Percentiles rank a stretch among this genome's conserved stretches.
These are phyloP conservation scores for Drosophila lacertosa DNA, from an alignment of 1,140 invertebrate species.

Conservation along the genomic window DNA sequence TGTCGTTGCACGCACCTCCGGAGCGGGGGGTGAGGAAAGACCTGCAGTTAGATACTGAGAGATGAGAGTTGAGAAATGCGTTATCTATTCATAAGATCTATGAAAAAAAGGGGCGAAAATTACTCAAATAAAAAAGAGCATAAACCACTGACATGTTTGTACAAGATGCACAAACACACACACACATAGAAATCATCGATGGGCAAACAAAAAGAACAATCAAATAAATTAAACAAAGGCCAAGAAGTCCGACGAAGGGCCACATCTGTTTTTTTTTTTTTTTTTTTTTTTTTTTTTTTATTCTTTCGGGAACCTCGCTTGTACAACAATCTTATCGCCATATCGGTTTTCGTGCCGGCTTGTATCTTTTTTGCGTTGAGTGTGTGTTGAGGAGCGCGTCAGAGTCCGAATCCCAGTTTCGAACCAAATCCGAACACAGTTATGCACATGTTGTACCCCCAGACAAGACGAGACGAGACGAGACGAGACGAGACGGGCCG, in stretches of 20 bases:
- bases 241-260: constrained; percentile 51
- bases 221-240: constrained; percentile 80
- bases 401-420: constrained; percentile 44
- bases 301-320: constrained; percentile 31
- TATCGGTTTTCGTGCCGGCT: constrained; percentile 60
- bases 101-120: constrained; percentile 75
- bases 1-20: constrained; percentile 49
- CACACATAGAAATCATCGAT: constrained; percentile 17
- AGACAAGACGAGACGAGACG: too few relatives aligned
- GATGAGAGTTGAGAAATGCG: constrained; percentile 10
- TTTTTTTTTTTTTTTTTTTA: too few relatives aligned
- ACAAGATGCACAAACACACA: constrained; percentile 42
- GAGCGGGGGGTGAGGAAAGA: constrained; percentile 24
- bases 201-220: constrained; percentile 59
- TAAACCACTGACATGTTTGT: constrained; percentile 71
- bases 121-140: constrained; percentile 66
- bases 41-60: constrained; percentile 5
- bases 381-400: constrained; percentile 49
- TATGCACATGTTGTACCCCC: constrained; percentile 68
- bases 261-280: constrained; percentile 56
- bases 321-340: constrained; percentile 73
- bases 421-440: constrained; percentile 49
- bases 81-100: constrained; percentile 71
- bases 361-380: constrained; percentile 74
- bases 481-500: constrained; percentile 52